Conservation (phyloP, 2,888 invertebrate species). For the Aphidoletes aphidimyza region DNA sequence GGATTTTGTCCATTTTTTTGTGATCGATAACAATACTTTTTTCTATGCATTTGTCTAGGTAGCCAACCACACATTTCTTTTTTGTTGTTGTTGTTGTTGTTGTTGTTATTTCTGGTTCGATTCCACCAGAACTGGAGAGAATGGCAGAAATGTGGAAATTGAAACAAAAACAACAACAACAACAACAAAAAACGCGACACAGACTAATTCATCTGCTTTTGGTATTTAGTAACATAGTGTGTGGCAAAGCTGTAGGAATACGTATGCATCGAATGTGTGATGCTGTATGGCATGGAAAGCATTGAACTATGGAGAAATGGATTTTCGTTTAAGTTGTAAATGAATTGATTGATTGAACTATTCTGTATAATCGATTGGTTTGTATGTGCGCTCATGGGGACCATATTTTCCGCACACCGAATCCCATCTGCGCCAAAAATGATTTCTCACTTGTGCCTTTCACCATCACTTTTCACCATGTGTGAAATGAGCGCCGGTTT, state of each 20-base stretch:
- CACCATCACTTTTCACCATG: too few species aligned
- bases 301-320: background rate
- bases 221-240: background rate
- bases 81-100: too few species aligned
- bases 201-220: background rate
- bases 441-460: too few species aligned
- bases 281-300: too few species aligned
- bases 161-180: background rate
- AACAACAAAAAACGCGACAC: background rate
- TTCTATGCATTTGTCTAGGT: background rate
- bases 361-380: background rate
- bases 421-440: background rate
- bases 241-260: background rate
- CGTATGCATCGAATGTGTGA: too few species aligned
- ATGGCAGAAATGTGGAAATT: background rate
- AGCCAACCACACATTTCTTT: background rate
- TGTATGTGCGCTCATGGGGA: background rate
- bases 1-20: background rate
- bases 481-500: too few species aligned
- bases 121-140: too few species aligned
- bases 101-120: too few species aligned
- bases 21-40: slow-evolving; percentile 17
- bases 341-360: slow-evolving; percentile 25
- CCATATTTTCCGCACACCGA: background rate
- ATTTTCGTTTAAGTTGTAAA: slow-evolving; percentile 31